Conservation (phyloP, 2,888 invertebrate genomes). For the Philhelius pedissequus region DNA sequence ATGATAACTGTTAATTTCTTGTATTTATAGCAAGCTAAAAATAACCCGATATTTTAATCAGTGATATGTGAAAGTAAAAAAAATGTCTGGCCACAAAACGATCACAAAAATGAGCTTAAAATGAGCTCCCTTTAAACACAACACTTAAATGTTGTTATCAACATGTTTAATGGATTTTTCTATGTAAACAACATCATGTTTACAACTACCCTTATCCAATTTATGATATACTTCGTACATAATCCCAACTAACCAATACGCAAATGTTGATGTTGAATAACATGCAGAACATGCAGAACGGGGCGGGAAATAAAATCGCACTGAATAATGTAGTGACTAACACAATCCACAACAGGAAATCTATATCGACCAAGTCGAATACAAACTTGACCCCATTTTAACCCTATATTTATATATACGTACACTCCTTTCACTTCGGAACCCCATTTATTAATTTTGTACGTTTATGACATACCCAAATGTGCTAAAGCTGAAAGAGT, state of each 20-base stretch:
- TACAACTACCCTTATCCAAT: constrained; percentile 7
- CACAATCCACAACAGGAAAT: constrained; percentile 13
- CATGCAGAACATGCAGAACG: background rate
- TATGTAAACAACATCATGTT: constrained; percentile 50
- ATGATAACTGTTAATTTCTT: constrained; percentile 49
- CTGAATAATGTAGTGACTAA: constrained; percentile 23
- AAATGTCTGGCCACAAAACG: constrained; percentile 15
- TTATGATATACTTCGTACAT: background rate
- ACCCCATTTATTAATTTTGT: too few species aligned
- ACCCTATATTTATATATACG: constrained; percentile 34
- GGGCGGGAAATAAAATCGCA: background rate
- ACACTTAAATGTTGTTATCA: constrained; percentile 11
- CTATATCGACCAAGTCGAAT: constrained; percentile 22
- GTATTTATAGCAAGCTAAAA: background rate
- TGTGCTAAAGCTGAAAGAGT: background rate
- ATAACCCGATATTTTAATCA: background rate
- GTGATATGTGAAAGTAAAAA: background rate
- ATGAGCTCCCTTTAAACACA: constrained; percentile 4
- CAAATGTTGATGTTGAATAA: background rate
- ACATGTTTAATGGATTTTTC: constrained; percentile 53
- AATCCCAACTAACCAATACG: background rate
- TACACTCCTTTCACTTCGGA: background rate
- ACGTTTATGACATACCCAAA: constrained; percentile 6
- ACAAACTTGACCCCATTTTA: constrained; percentile 65
- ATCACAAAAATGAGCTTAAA: constrained; percentile 34